These are phyloP conservation scores for Metaphire vulgaris DNA, from an alignment of 1,140 invertebrate genomes.

Conservation along the genomic window DNA sequence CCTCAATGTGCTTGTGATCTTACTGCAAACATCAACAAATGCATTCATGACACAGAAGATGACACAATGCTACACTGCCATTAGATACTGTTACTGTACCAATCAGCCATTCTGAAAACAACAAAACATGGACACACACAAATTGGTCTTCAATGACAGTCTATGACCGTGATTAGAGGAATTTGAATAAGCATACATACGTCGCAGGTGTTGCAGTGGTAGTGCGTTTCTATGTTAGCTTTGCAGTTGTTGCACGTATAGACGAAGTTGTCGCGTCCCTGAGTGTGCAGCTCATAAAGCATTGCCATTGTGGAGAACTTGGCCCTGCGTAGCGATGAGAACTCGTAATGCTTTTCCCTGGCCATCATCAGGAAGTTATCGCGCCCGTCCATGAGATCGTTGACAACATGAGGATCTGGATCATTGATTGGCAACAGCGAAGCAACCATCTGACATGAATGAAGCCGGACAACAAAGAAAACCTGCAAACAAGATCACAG, in stretches of 20 bases:
- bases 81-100: too few species aligned
- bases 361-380: slow-evolving; percentile 97
- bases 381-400: slow-evolving; percentile 98
- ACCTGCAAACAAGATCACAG: too few species aligned
- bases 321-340: slow-evolving; percentile 87
- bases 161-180: too few species aligned
- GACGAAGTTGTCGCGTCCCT: slow-evolving; percentile 63
- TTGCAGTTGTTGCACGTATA: slow-evolving; percentile 99
- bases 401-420: slow-evolving; percentile 86
- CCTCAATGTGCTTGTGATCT: too few species aligned
- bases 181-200: too few species aligned
- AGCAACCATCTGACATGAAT: slow-evolving; percentile 70
- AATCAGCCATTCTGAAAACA: too few species aligned
- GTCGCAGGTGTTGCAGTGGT: slow-evolving; percentile 95
- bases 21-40: too few species aligned
- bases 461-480: slow-evolving; percentile 93
- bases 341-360: slow-evolving; percentile 96
- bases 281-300: slow-evolving; percentile 96
- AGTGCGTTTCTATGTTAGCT: slow-evolving; percentile 86
- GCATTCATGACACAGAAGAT: too few species aligned
- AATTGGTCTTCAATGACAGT: too few species aligned
- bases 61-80: too few species aligned
- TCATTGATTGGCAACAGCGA: slow-evolving; percentile 56
- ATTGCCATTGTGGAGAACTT: slow-evolving; percentile 95
- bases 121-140: too few species aligned